Base-by-base conservation (phyloP, 2,888 invertebrate species). In the Parnassius smintheus region DNA sequence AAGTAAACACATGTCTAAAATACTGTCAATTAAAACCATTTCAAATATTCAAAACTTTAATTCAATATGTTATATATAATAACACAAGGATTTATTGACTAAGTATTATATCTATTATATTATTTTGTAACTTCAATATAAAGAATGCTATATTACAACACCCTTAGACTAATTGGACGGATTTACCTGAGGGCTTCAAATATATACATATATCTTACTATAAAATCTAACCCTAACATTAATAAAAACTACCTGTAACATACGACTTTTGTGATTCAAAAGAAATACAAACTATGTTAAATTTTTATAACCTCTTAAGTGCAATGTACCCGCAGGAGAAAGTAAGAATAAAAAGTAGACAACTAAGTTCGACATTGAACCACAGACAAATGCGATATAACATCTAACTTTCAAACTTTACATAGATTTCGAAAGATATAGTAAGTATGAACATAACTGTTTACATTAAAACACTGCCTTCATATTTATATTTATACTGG, bases 121-220 rank as follows among this genome's bases (percentile, higher is more conserved):
- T 49, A 49, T 49, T 49, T 44, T 44, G 11, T 44, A 11, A 44
- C 9, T 44, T 12, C 2, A 46, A 12, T 12, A n/a, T 12, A 46
- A 44, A 44, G n/a, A 46, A 12, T 46, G n/a, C 0, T 12, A 46
- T 12, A 12, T 49, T 12, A 49, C 13, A 49, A 56, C 18, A 56
- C 18, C 11, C 45, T 71, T 62, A 75, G 72, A 74, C 72, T 63
- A 78, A 82, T 71, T 85, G 88, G 88, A 88, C 89, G 88, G 89
- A 86, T 67, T 82, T 42, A 64, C 72, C 87, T 88, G 85, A 86
- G 68, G 87, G 85, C 67, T 78, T 72, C 72, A 69, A 61, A 67
- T 74, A 74, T 81, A 75, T 80, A 78, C 58, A 73, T 62, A 75
- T 45, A 69, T 54, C 41, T 52, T 59, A 51, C 52, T 7, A 18